Base-by-base conservation (phyloP, 1,140 invertebrate genomes). In the Charaxes varanes region DNA sequence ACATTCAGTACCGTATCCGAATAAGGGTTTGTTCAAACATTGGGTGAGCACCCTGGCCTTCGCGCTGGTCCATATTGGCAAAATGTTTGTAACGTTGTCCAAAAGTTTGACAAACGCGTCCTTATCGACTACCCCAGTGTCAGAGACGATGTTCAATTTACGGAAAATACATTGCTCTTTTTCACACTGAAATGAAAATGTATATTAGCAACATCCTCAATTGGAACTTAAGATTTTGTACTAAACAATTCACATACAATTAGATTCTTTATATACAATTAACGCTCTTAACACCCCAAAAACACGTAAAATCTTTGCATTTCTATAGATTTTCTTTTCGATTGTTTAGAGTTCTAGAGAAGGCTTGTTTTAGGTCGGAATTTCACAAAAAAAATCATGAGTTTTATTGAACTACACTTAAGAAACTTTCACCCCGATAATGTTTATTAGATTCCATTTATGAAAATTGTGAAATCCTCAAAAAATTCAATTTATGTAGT, bases 151-250 rank as follows among this genome's bases (percentile, higher is more conserved):
- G 5, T 61, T 59, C 5, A 79, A 26, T 10, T 62, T 64, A 11
- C 35, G 37, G 47, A 79, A 82, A 0, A 82, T 53, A 30, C 78
- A 82, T 3, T 57, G 62, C 31, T 73, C 52, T 58, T 69, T 49
- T 21, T 67, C 58, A 19, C 78, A 82, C 78, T 82, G 51, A 57
- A 62, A 50, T 26, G 11, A 44, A 27, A 19, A 32, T 10, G 14
- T 14, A 23, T 7, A 30, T 31, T 27, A 16, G 6, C 13, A 35
- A 23, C 6, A 14, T 14, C 10, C 6, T 23, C n/a, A 35, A 6
- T 18, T 21, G 18, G 12, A 18, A 0, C 10, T 35, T n/a, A 13
- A 6, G 23, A 14, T 11, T 22, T 35, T 21, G 8, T 35, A 14
- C 5, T 6, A 5, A 14, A 3, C 7, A 30, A 11, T 2, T 31